These are phyloP conservation scores for Oreotrochilus melanogaster DNA, from an alignment of 2,113 vertebrate species.

Conservation along the genomic window DNA sequence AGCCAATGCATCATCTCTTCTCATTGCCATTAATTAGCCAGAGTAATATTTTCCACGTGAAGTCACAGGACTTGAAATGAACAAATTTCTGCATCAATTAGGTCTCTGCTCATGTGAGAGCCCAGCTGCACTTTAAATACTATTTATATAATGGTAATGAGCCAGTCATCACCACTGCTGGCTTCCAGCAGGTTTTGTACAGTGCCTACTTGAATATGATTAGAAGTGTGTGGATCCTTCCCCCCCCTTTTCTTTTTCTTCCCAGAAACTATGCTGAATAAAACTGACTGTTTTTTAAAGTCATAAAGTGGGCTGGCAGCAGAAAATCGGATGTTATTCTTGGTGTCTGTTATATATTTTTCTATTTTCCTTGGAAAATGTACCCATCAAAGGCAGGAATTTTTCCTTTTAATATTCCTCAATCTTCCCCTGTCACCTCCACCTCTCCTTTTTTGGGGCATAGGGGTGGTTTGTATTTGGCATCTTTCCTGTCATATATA, in stretches of 20 bases:
- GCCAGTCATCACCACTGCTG: slow-evolving; percentile 59
- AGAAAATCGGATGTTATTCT: slow-evolving; percentile 74
- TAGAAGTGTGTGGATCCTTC: slow-evolving; percentile 51
- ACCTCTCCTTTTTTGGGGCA: neutral
- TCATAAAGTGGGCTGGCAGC: slow-evolving; percentile 62
- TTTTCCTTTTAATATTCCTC: slow-evolving; percentile 35
- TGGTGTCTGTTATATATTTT: slow-evolving; percentile 57
- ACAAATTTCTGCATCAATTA: slow-evolving; percentile 74
- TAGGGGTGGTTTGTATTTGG: neutral
- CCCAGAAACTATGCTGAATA: slow-evolving; percentile 67
- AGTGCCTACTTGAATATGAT: slow-evolving; percentile 67
- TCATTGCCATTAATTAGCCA: slow-evolving; percentile 69
- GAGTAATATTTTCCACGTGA: slow-evolving; percentile 76
- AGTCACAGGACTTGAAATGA: slow-evolving; percentile 73
- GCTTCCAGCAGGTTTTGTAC: slow-evolving; percentile 49
- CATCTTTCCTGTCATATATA: neutral
- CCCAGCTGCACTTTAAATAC: slow-evolving; percentile 73
- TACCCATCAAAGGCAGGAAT: slow-evolving; percentile 12
- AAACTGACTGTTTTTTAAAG: slow-evolving; percentile 59
- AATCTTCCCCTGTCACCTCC: neutral
- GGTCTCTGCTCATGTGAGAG: slow-evolving; percentile 61
- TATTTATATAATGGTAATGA: slow-evolving; percentile 63
- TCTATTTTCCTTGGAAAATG: slow-evolving; percentile 72
- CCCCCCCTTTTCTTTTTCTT: slow-evolving; percentile 3
- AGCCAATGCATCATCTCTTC: slow-evolving; percentile 68